Evolutionary conservation across 2,113 vertebrate genomes (phyloP).

Genomic region (Opisthocomus hoazin): DNA sequence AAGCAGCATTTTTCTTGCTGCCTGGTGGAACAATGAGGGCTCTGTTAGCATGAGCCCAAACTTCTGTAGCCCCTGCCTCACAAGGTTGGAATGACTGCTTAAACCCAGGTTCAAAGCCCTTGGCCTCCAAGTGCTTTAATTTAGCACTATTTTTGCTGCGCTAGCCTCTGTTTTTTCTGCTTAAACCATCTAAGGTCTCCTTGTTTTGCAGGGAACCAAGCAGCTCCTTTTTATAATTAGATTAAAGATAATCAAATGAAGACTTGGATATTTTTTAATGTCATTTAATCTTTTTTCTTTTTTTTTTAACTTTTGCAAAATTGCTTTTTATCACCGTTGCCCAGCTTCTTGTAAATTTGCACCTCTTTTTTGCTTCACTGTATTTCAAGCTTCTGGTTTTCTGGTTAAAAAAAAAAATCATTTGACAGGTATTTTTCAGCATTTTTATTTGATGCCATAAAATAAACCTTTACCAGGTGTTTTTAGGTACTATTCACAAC

Average conservation of each 20-base stretch:
- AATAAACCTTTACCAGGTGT: slow-evolving; percentile 44
- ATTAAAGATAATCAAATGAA: slow-evolving; percentile 78
- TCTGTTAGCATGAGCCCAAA: slow-evolving; percentile 80
- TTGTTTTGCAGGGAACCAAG: slow-evolving; percentile 71
- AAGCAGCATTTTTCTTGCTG: slow-evolving; percentile 84
- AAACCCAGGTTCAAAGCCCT: slow-evolving; percentile 82
- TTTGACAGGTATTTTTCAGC: slow-evolving; percentile 46
- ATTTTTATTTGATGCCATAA: slow-evolving; percentile 49
- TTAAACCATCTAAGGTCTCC: slow-evolving; percentile 73
- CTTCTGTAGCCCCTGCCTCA: slow-evolving; percentile 69
- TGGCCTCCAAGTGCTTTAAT: slow-evolving; percentile 79
- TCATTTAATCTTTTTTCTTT: slow-evolving; percentile 58
- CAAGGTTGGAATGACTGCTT: slow-evolving; percentile 76
- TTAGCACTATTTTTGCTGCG: slow-evolving; percentile 77
- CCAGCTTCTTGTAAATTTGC: slow-evolving; percentile 57
- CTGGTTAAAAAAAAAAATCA: neutral
- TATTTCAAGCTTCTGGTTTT: slow-evolving; percentile 48
- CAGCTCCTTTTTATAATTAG: slow-evolving; percentile 74
- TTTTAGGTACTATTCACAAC: neutral
- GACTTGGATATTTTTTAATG: slow-evolving; percentile 68
- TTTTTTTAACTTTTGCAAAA: neutral
- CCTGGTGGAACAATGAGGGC: slow-evolving; percentile 85
- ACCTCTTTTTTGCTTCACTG: neutral
- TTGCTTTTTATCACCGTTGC: slow-evolving; percentile 33
- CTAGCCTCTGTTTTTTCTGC: slow-evolving; percentile 68